phyloP scores from a whole-genome alignment of 1,140 invertebrate species.

The Psix sp. region DNA sequence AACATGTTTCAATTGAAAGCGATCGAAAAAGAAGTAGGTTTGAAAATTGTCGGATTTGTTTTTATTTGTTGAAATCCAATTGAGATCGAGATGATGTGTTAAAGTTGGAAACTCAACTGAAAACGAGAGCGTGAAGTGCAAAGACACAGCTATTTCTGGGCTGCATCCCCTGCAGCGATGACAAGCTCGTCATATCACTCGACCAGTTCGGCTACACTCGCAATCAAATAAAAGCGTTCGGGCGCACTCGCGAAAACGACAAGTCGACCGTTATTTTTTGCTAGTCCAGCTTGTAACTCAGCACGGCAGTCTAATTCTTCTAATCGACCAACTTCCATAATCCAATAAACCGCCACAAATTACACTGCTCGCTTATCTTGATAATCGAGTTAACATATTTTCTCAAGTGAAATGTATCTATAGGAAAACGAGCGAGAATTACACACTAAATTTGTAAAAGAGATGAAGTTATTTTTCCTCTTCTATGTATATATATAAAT shows the following conservation, averaged over 20 bases:
- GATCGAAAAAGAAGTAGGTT: no score
- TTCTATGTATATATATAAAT: no score
- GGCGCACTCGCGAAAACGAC: neutral
- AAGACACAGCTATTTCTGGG: conserved; percentile 44
- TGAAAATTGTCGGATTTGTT: no score
- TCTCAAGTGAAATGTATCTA: conserved; percentile 21
- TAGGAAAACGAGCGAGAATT: conserved; percentile 27
- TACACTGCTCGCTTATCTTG: conserved; percentile 29
- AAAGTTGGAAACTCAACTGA: conserved; percentile 8
- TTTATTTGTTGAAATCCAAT: no score
- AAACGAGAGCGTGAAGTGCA: conserved; percentile 27
- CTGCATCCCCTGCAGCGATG: conserved; percentile 39
- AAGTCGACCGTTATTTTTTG: no score
- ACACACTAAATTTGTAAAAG: no score
- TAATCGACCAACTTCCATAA: conserved; percentile 37
- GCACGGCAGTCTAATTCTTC: neutral
- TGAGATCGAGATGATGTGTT: no score
- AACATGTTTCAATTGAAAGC: no score
- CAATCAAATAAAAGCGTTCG: conserved; percentile 19
- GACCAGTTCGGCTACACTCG: conserved; percentile 27
- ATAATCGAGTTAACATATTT: conserved; percentile 25
- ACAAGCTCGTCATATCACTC: conserved; percentile 37
- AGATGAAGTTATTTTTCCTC: no score
- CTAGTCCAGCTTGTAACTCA: no score
- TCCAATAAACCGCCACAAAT: conserved; percentile 44